phyloP scores from a whole-genome alignment of 2,888 invertebrate genomes.

The Ichneumoninae sp. region DNA sequence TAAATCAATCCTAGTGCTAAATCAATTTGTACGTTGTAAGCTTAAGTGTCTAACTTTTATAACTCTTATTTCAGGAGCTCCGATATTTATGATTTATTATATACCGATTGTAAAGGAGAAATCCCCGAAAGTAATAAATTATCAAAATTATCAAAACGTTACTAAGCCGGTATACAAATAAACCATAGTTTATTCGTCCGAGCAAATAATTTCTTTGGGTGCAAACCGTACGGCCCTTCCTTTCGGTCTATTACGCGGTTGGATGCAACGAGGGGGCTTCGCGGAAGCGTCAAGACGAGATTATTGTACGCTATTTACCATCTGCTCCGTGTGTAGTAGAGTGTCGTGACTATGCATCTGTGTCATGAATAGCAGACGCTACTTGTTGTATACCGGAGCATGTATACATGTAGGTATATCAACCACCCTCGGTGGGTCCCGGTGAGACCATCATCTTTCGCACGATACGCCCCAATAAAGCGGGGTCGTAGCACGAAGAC shows the following conservation, averaged over 20 bases:
- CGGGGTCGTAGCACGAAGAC: constrained; percentile 52
- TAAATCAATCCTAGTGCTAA: no score
- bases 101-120: no score
- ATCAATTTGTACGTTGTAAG: no score
- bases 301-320: not conserved
- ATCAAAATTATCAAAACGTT: no score
- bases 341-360: not conserved
- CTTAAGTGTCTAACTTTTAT: no score
- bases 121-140: no score
- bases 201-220: no score
- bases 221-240: no score
- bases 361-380: constrained; percentile 14
- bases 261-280: not conserved
- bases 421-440: constrained; percentile 28
- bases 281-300: not conserved
- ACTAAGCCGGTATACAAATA: no score
- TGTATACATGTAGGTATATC: constrained; percentile 23
- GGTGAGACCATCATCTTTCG: constrained; percentile 60
- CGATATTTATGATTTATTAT: no score
- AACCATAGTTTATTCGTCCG: no score
- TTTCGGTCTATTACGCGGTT: not conserved
- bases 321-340: not conserved
- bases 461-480: constrained; percentile 61
- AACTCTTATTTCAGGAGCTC: no score
- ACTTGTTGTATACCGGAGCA: not conserved